Conservation (phyloP, 2,113 vertebrate genomes). For the Genyomyrus donnyi region DNA sequence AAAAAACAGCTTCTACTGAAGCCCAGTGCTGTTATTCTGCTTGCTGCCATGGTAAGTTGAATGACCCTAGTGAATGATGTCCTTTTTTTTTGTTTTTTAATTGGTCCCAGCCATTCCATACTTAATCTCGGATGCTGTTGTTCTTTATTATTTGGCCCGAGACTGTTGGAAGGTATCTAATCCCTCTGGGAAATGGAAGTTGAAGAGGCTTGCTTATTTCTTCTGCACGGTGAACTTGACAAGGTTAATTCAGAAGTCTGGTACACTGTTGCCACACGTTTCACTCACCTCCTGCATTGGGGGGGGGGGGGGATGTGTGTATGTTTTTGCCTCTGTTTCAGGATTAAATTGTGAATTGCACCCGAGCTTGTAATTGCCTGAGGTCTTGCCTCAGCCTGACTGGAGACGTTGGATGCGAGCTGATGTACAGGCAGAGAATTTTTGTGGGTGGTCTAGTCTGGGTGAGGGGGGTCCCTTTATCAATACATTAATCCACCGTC, state of each 20-base stretch:
- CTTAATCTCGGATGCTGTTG: constrained; percentile 27
- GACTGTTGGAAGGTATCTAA: constrained; percentile 36
- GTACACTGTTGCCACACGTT: constrained; percentile 26
- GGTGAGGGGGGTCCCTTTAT: neutral
- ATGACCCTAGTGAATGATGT: constrained; percentile 1
- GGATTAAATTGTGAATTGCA: constrained; percentile 9
- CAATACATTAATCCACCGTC: neutral
- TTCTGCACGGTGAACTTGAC: constrained; percentile 34
- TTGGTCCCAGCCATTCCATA: constrained; percentile 23
- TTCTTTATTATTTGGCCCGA: constrained; percentile 35
- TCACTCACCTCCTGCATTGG: neutral
- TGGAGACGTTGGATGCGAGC: neutral
- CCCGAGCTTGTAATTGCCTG: neutral
- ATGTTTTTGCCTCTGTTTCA: neutral
- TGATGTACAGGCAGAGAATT: neutral
- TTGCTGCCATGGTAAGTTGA: constrained; percentile 19
- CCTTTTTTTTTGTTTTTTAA: constrained; percentile 27
- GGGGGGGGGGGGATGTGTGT: neutral
- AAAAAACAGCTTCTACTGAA: neutral
- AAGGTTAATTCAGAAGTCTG: constrained; percentile 46
- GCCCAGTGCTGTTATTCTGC: neutral
- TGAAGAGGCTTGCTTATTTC: constrained; percentile 38
- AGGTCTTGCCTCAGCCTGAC: neutral
- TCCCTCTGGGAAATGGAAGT: constrained; percentile 38
- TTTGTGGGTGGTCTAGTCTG: neutral